Evolutionary conservation across 2,888 invertebrate genomes (phyloP), one percentile per base, ranked within the genome.

Genomic region (Lypha dubia): DNA sequence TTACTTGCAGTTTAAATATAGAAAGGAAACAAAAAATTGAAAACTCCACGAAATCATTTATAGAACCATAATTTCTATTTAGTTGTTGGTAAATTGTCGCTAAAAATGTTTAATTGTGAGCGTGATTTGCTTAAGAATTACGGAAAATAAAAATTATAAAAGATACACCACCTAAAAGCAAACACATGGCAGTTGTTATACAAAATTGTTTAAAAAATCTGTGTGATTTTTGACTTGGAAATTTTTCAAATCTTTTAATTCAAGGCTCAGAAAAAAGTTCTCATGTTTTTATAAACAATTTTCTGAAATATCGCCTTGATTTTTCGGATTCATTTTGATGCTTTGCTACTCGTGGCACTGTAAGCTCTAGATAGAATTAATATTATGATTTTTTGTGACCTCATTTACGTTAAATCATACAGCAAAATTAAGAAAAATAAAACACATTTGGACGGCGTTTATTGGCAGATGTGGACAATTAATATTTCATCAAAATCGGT

Each of bases 81-180:
- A 77, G 38, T 38, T 53, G 68, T 74, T 75, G 49, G 32, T 24
- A 44, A 46, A 62, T 56, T 62, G 60, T 80, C 41, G 9, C 65
- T 41, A 11, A 71, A 79, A 73, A 79, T 73, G 79, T 71, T 71
- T 79, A 79, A 79, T 79, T 79, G 35, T 56, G 65, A 56, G 24
- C 71, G 79, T 79, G 73, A 65, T 73, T 38, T 73, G 62, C 58
- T 79, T 79, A 24, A 38, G 24, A 56, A 65, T 68, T 60, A 68
- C n/a, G n/a, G n/a, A n/a, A n/a, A n/a, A n/a, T n/a, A n/a, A n/a
- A n/a, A n/a, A n/a, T 49, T 41, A 3, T 20, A 38, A 60, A 28
- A 49, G 38, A 60, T 24, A 38, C 17, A 24, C 15, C 15, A 35
- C 3, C 41, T 17, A 24, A 32, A 28, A 70, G 1, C 15, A 20